phyloP scores from a whole-genome alignment of 92 coral and sea anemone species.

The Porites evermanni region DNA sequence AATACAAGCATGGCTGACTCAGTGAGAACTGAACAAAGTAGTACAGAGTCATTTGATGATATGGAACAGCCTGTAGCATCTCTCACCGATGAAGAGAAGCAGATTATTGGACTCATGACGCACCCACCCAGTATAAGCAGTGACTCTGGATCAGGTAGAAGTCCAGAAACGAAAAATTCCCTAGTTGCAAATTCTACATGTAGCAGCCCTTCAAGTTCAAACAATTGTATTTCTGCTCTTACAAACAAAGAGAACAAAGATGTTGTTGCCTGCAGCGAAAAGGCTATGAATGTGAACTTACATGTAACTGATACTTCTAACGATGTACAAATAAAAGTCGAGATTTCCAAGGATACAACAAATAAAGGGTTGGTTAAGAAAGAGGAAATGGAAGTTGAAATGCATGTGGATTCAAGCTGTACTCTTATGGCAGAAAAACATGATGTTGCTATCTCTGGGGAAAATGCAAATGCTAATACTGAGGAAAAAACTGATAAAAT shows the following conservation, averaged over 20 bases:
- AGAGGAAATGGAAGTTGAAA: neutral
- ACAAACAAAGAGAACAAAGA: too few relatives aligned
- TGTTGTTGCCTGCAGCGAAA: neutral
- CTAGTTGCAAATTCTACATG: neutral
- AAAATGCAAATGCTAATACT: neutral
- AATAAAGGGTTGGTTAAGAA: neutral
- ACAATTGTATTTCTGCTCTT: neutral
- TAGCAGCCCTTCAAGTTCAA: neutral
- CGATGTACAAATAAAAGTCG: neutral
- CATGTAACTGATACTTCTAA: neutral
- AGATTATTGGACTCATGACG: conserved; percentile 27
- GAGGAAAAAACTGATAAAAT: neutral
- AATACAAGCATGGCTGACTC: neutral
- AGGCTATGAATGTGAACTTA: neutral
- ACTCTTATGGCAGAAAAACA: neutral
- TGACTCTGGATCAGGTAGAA: neutral
- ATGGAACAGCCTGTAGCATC: conserved; percentile 31
- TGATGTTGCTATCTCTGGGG: neutral
- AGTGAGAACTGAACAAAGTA: neutral
- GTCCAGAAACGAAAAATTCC: neutral
- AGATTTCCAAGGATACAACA: neutral
- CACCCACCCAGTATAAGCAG: neutral
- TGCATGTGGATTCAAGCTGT: neutral
- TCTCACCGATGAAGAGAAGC: conserved; percentile 44
- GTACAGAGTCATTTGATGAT: conserved; percentile 20